Evolutionary conservation across 2,888 invertebrate genomes (phyloP), one percentile per base, ranked within the genome.

Genomic region (Leucophora obtusa): DNA sequence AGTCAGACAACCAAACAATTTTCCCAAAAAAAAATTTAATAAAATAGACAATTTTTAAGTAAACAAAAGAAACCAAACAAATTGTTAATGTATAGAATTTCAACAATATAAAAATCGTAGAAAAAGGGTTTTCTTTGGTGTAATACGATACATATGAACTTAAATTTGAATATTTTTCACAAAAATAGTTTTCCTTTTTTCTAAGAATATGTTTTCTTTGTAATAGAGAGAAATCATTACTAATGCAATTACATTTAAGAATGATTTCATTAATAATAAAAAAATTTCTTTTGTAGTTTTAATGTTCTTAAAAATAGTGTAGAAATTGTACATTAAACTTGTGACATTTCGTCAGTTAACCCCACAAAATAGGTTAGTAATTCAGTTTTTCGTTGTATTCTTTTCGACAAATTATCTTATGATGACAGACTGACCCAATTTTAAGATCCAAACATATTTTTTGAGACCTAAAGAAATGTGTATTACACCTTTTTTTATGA

Each of bases 341-440:
- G 43, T 77, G 71, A 71, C 66, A 77, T 66, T 66, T 66, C 24
- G 38, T 75, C 75, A 75, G 68, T 58, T 50, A 24, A 17, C 33
- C 47, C 17, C 18, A 59, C 17, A 65, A 17, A 24, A 47, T 35
- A 72, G 54, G 62, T 72, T 56, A 50, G 56, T 24, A 28, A 65
- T 38, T 38, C 8, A 28, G 28, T 28, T 28, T 28, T 28, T 28
- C 3, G 7, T 28, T 28, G 4, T 15, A 17, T 65, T 56, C 1
- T 33, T 14, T n/a, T 50, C 15, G 7, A 8, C 1, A 35, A 56
- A 62, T n/a, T 66, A 50, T 15, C 17, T 43, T 11, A 43, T 60
- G 68, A 38, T 68, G 78, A 69, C 72, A 72, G 62, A 50, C 62
- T 78, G 72, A 69, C 72, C 72, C 58, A 78, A 54, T 72, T 78